Conservation (phyloP, 2,113 vertebrate genomes). For the Amphiprion percula region DNA sequence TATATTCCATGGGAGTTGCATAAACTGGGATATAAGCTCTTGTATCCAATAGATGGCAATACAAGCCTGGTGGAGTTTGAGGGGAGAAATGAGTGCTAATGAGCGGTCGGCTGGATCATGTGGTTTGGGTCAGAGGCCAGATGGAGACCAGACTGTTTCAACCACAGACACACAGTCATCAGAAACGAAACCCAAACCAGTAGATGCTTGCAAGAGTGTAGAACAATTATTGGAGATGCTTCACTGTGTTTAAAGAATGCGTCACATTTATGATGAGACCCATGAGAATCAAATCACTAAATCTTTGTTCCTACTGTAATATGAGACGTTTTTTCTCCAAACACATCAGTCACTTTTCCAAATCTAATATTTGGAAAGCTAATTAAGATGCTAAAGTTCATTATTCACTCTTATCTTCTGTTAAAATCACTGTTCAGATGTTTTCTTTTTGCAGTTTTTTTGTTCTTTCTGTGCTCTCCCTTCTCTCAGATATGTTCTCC, state of each 20-base stretch:
- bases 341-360: background rate
- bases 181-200: constrained; percentile 47
- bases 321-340: background rate
- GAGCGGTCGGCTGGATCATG: constrained; percentile 54
- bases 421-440: constrained; percentile 39
- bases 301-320: background rate
- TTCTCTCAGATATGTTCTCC: constrained; percentile 9
- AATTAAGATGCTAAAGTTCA: background rate
- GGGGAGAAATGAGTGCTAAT: constrained; percentile 58
- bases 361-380: background rate
- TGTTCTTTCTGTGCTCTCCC: background rate
- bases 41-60: constrained; percentile 77
- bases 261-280: constrained; percentile 7
- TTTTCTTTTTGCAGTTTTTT: constrained; percentile 34
- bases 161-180: constrained; percentile 67
- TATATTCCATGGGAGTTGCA: constrained; percentile 18
- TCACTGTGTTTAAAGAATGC: constrained; percentile 21
- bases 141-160: constrained; percentile 61
- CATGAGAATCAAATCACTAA: background rate
- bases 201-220: constrained; percentile 28
- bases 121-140: constrained; percentile 67
- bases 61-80: constrained; percentile 3
- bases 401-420: background rate
- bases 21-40: constrained; percentile 32
- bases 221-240: constrained; percentile 26